Conservation (phyloP, 2,797 vertebrate genomes). For the Sebastes vulpes region DNA sequence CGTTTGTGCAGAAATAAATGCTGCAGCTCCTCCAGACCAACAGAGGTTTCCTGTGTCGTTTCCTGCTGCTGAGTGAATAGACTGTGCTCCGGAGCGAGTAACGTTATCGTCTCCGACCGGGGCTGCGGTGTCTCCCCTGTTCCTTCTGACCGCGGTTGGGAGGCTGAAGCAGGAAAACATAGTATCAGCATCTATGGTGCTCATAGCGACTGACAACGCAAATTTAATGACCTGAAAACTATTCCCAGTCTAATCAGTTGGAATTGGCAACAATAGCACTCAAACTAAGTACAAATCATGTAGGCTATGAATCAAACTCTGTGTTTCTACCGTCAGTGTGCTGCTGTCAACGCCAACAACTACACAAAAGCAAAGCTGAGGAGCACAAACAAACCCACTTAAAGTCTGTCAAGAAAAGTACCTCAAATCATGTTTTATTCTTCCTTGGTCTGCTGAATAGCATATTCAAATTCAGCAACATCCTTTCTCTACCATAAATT, state of each 20-base stretch:
- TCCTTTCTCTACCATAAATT: slow-evolving; percentile 30
- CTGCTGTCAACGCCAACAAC: background rate
- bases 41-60: too few species aligned
- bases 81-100: too few species aligned
- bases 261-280: background rate
- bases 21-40: too few species aligned
- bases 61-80: too few species aligned
- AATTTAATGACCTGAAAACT: background rate
- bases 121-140: too few species aligned
- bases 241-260: accelerated
- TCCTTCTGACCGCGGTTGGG: too few species aligned
- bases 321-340: background rate
- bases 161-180: too few species aligned
- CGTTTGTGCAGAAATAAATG: too few species aligned
- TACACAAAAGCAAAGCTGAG: background rate
- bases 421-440: background rate
- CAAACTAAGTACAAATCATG: background rate
- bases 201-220: background rate
- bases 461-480: slow-evolving; percentile 25
- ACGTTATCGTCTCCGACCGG: too few species aligned
- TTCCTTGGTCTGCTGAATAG: slow-evolving; percentile 19
- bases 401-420: background rate
- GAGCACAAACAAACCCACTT: slow-evolving; percentile 6
- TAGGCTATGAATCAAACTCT: background rate
- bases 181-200: too few species aligned